Conservation (phyloP, 1,140 invertebrate species). For the Leguminivora glycinivorella region DNA sequence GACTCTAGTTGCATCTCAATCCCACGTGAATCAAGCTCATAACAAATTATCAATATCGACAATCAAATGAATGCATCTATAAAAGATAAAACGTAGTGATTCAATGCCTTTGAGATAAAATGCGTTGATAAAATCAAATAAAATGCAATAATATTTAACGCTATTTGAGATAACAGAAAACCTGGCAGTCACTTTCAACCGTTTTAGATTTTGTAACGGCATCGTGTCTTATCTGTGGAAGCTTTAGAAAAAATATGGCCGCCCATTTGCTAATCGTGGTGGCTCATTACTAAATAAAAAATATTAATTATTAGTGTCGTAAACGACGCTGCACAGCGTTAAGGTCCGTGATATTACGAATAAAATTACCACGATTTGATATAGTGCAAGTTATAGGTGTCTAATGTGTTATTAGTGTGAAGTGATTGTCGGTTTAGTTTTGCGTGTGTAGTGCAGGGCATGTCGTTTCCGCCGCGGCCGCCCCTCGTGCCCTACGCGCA, state of each 20-base stretch:
- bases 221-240: slow-evolving; percentile 19
- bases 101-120: too few species aligned
- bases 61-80: too few species aligned
- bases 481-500: slow-evolving; percentile 70
- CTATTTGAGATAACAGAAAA: background rate
- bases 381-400: background rate
- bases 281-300: slow-evolving; percentile 12
- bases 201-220: background rate
- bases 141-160: background rate
- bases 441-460: slow-evolving; percentile 43
- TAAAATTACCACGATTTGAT: background rate
- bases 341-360: background rate
- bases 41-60: too few species aligned
- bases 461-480: slow-evolving; percentile 71
- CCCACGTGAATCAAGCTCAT: too few species aligned
- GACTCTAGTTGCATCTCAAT: too few species aligned
- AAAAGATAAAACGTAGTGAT: too few species aligned
- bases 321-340: background rate
- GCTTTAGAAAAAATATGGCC: slow-evolving; percentile 21
- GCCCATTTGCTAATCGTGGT: slow-evolving; percentile 21
- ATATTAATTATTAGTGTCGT: background rate
- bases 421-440: slow-evolving; percentile 28
- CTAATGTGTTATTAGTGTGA: slow-evolving; percentile 28
- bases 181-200: background rate
- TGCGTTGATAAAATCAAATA: too few species aligned